A percentile compares a stretch with the other conserved stretches of the same genome.
Evolutionary conservation across 2,113 vertebrate genomes (phyloP).

Genomic region (Centropristis striata): DNA sequence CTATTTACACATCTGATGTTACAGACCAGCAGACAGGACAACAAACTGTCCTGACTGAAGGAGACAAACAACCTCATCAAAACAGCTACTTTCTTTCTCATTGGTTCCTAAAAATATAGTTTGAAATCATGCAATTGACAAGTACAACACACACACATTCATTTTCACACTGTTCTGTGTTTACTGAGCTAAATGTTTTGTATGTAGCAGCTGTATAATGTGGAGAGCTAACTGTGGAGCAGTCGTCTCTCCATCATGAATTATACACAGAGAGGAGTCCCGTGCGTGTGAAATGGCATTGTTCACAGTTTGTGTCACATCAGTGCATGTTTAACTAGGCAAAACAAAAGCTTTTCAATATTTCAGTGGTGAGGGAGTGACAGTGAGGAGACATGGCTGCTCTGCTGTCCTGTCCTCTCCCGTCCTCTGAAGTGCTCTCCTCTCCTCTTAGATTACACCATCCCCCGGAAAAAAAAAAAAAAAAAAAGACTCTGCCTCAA

Average conservation of each 20-base stretch:
- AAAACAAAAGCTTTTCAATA: conserved; percentile 87
- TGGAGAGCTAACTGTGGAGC: conserved; percentile 33
- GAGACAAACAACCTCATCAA: not conserved
- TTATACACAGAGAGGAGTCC: conserved; percentile 77
- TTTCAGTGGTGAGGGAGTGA: conserved; percentile 75
- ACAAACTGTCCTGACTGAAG: not conserved
- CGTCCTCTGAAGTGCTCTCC: conserved; percentile 45
- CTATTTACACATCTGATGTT: not conserved
- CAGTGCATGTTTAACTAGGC: conserved; percentile 85
- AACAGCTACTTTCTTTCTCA: not conserved
- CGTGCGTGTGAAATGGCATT: conserved; percentile 77
- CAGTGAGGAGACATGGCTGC: conserved; percentile 56
- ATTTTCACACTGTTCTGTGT: not conserved
- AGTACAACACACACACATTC: not conserved
- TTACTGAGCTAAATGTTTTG: conserved; percentile 14
- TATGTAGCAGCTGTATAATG: conserved; percentile 23
- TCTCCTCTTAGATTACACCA: conserved; percentile 59
- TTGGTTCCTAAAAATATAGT: not conserved
- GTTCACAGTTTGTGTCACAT: conserved; percentile 87
- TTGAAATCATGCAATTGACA: conserved; percentile 17
- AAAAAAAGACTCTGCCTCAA: conserved; percentile 11
- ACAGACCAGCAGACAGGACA: not conserved
- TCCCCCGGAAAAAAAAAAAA: conserved; percentile 8
- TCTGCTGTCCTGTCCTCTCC: conserved; percentile 60
- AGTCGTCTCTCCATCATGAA: conserved; percentile 74